phyloP scores from a whole-genome alignment of 2,113 vertebrate genomes.

The Herpetotheres cachinnans region DNA sequence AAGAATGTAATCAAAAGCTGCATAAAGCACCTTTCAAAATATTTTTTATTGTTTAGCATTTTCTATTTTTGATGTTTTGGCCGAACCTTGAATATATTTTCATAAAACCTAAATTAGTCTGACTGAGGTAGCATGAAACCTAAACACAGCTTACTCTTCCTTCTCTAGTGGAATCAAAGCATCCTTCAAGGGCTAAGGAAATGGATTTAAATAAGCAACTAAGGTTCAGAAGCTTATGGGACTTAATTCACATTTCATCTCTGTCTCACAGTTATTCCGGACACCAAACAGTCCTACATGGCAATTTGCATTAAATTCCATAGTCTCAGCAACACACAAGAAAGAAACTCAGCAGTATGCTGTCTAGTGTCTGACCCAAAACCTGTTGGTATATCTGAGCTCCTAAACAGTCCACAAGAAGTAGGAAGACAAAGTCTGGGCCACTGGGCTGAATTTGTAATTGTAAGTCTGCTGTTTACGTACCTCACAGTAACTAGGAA shows the following conservation, averaged over 20 bases:
- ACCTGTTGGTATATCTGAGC: accelerated
- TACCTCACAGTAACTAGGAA: not conserved
- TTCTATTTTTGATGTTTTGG: not conserved
- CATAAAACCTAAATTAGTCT: not conserved
- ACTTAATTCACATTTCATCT: not conserved
- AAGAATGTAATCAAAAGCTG: not conserved
- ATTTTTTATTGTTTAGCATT: not conserved
- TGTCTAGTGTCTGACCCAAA: not conserved
- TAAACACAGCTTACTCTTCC: not conserved
- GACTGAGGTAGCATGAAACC: not conserved
- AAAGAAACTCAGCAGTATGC: not conserved
- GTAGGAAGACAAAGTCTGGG: not conserved
- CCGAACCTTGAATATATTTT: not conserved
- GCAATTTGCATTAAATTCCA: not conserved
- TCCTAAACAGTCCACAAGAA: not conserved
- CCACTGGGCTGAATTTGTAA: not conserved
- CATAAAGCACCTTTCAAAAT: not conserved
- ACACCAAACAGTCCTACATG: not conserved
- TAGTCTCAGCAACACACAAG: not conserved
- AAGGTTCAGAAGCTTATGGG: not conserved
- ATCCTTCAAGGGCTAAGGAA: not conserved
- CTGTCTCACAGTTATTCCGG: not conserved
- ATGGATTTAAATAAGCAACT: not conserved
- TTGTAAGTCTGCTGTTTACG: not conserved
- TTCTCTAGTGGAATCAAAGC: not conserved